Conservation (phyloP, 2,113 vertebrate genomes). For the Sturnus vulgaris region DNA sequence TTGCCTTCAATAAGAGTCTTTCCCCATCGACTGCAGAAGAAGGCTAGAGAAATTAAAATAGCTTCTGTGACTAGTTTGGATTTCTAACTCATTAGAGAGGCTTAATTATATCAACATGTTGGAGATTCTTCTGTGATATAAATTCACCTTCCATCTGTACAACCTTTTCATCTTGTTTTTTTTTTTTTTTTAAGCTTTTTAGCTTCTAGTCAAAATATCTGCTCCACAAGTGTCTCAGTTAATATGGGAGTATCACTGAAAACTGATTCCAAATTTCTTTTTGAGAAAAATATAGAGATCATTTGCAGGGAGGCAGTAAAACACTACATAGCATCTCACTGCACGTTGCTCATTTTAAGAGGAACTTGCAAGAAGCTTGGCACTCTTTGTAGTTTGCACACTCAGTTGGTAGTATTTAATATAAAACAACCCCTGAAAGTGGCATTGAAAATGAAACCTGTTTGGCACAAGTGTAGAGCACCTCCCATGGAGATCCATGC, state of each 20-base stretch:
- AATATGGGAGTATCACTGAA: not conserved
- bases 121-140: not conserved
- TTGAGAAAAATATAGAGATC: not conserved
- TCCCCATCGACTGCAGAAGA: not conserved
- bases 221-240: not conserved
- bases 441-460: not conserved
- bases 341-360: constrained; percentile 19
- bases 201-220: constrained; percentile 8
- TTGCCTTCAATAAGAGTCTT: not conserved
- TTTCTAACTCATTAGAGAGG: constrained; percentile 15
- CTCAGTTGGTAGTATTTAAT: not conserved
- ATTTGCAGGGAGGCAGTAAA: constrained; percentile 13
- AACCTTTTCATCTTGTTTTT: not conserved
- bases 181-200: not conserved
- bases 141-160: constrained; percentile 30
- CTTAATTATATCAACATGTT: constrained; percentile 35
- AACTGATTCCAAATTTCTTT: not conserved
- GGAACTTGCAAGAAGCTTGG: not conserved
- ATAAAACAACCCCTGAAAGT: not conserved
- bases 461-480: not conserved
- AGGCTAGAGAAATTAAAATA: not conserved
- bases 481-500: not conserved
- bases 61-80: not conserved
- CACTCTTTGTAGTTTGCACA: not conserved
- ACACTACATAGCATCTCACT: not conserved